Percentiles rank a stretch among this genome's conserved stretches.
These are phyloP conservation scores for Helobdella robusta DNA, from an alignment of 2,888 invertebrate genomes.

Conservation along the genomic window DNA sequence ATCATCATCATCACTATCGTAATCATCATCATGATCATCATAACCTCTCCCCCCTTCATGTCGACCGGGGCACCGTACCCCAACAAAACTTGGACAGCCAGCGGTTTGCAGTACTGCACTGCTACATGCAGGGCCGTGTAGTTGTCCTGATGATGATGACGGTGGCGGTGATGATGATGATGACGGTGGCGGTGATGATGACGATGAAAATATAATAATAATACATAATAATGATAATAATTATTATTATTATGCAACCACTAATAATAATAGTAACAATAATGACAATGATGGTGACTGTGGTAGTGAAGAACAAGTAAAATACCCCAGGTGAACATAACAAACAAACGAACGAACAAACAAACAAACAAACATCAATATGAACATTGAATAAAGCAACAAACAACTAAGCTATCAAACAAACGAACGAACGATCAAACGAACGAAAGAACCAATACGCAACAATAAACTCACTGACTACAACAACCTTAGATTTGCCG, in stretches of 20 bases:
- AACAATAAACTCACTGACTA: neutral
- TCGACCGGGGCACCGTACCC: constrained; percentile 96
- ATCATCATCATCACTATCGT: neutral
- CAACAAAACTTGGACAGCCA: constrained; percentile 84
- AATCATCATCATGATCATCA: neutral
- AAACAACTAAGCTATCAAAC: neutral
- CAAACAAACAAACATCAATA: no score
- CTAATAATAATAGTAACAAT: no score
- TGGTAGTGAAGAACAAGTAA: no score
- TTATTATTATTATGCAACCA: no score
- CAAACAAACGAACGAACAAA: no score
- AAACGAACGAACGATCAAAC: constrained; percentile 41
- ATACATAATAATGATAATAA: neutral
- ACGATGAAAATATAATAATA: neutral
- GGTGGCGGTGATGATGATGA: neutral
- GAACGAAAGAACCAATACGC: neutral
- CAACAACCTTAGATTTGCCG: constrained; percentile 82
- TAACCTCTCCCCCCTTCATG: constrained; percentile 61
- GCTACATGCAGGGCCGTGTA: constrained; percentile 96
- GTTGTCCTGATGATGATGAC: constrained; percentile 64
- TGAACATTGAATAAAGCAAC: neutral
- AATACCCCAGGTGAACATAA: no score
- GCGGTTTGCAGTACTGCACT: constrained; percentile 62
- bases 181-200: neutral
- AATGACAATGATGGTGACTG: no score